Evolutionary conservation across 1,140 invertebrate genomes (phyloP).

Genomic region (Drosophila willistoni): DNA sequence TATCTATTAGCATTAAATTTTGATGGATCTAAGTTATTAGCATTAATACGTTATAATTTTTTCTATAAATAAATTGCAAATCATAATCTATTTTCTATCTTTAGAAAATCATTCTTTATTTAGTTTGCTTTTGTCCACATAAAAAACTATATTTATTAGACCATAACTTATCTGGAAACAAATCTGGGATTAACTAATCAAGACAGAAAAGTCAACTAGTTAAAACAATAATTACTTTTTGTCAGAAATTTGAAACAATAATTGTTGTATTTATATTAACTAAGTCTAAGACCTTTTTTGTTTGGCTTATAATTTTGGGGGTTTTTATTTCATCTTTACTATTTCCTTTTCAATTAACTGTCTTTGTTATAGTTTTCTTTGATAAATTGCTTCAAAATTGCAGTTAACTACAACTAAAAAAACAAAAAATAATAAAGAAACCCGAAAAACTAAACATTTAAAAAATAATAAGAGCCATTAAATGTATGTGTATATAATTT

Average conservation of each 20-base stretch:
- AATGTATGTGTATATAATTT: slow-evolving; percentile 1
- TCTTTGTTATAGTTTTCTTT: neutral
- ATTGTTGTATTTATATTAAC: no score
- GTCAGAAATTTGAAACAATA: no score
- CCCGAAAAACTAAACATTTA: neutral
- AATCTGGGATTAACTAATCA: no score
- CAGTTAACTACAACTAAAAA: neutral
- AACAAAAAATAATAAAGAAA: neutral
- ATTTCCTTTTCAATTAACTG: neutral
- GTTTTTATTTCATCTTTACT: neutral
- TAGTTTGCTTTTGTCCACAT: no score
- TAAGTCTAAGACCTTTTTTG: no score
- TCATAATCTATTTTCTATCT: no score
- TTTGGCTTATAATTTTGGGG: neutral
- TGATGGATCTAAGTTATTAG: neutral
- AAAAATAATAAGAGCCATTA: slow-evolving; percentile 9
- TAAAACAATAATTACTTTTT: no score
- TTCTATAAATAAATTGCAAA: no score
- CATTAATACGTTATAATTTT: neutral
- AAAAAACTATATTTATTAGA: no score
- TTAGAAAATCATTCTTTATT: no score
- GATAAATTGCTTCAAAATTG: slow-evolving; percentile 2
- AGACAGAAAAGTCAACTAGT: no score
- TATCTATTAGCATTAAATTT: neutral
- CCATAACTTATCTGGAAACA: no score